Evolutionary conservation across 2,797 vertebrate species (phyloP).

Genomic region (Bradypodion pumilum): DNA sequence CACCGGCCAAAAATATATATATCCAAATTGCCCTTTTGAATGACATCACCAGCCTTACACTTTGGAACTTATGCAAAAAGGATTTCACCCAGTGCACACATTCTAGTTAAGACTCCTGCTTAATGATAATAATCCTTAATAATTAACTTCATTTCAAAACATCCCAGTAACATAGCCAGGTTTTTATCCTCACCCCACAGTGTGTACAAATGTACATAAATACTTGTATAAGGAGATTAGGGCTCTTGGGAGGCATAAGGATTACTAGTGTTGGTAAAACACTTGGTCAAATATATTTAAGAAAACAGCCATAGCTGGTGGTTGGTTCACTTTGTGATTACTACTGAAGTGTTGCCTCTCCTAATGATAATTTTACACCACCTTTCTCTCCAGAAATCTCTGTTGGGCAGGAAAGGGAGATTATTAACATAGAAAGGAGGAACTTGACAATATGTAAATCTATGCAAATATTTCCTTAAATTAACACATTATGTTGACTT

Average conservation of each 20-base stretch:
- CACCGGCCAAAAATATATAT: too few species aligned
- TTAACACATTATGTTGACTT: neutral
- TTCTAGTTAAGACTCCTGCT: neutral
- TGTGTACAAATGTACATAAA: slow-evolving; percentile 4
- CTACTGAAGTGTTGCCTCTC: neutral
- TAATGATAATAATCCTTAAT: neutral
- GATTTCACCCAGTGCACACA: too few species aligned
- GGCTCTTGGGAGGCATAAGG: slow-evolving; percentile 13
- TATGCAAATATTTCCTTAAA: slow-evolving; percentile 13
- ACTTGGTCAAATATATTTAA: slow-evolving; percentile 10
- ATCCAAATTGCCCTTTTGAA: too few species aligned
- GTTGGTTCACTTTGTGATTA: neutral
- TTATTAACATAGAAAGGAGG: neutral
- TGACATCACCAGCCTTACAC: too few species aligned
- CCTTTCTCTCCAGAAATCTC: neutral
- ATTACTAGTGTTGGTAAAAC: neutral
- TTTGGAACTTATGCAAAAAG: too few species aligned
- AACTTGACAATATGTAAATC: slow-evolving; percentile 25
- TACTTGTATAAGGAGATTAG: neutral
- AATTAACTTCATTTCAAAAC: neutral
- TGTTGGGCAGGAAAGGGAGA: neutral
- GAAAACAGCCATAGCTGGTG: neutral
- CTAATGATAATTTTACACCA: neutral
- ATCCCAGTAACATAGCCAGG: neutral
- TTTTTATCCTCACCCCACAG: neutral